Conservation (phyloP, 2,888 invertebrate genomes). For the Caenorhabditis sp. region DNA sequence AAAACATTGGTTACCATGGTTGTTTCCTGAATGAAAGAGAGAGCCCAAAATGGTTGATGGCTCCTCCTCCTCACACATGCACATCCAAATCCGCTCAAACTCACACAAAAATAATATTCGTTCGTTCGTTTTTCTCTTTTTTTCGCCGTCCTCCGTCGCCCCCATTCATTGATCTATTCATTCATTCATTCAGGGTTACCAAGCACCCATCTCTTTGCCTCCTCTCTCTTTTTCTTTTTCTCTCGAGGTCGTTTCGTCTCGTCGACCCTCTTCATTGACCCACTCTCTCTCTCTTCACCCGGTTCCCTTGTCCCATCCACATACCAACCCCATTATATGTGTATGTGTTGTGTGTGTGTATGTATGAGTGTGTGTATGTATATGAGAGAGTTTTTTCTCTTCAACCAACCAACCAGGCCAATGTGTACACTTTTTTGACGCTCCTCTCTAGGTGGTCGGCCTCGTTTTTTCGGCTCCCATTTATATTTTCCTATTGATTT, state of each 20-base stretch:
- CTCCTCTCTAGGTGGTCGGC: no score
- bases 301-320: not conserved
- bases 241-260: slow-evolving; percentile 3
- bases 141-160: slow-evolving; percentile 2
- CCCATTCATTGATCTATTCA: not conserved
- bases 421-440: no score
- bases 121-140: not conserved
- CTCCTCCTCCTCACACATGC: not conserved
- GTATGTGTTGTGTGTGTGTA: not conserved
- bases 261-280: not conserved
- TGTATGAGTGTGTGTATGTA: no score
- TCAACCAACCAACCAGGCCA: no score
- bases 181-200: slow-evolving; percentile 4
- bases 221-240: no score
- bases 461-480: no score
- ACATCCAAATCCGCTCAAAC: not conserved
- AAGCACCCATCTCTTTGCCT: not conserved
- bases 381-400: no score
- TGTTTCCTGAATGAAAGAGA: not conserved
- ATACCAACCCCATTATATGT: not conserved
- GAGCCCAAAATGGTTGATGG: not conserved
- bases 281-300: not conserved
- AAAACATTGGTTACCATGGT: not conserved
- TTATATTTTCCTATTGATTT: no score
- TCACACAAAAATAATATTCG: not conserved